Evolutionary conservation across 2,888 invertebrate genomes (phyloP), one percentile per base, ranked within the genome.

Genomic region (Cetonia aurata): DNA sequence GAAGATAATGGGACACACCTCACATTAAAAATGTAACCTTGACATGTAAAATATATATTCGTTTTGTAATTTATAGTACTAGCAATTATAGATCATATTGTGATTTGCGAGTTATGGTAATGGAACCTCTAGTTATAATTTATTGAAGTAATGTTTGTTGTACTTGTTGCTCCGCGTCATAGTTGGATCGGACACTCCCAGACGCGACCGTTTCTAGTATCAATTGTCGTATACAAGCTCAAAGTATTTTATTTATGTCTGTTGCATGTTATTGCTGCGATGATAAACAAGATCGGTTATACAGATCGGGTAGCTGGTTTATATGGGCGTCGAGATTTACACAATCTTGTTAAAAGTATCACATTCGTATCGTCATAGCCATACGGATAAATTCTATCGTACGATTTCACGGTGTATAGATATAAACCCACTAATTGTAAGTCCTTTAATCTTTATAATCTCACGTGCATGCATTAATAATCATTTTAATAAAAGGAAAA

Each of bases 51-150:
- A 78, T 77, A 78, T 37, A 37, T 78, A 77, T 79, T 76, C 73
- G 71, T 73, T 69, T 44, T 50, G 77, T 77, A 78, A 80, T 79
- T 79, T 80, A 80, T 78, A 77, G 75, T 72, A 75, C 75, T 75
- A 75, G 75, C 78, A 79, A 79, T 78, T 78, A 78, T 77, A 79
- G 80, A 80, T 80, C 77, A 75, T 76, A 80, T 79, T 78, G 75
- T 77, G 75, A 76, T 79, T 76, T 75, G 77, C 76, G 72, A 70
- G 72, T 71, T 72, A 73, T 73, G 72, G 72, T 53, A 69, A 72
- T 73, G 68, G 71, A 72, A 73, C 71, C 55, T 56, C 50, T 56
- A 73, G 72, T 60, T 68, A 71, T 72, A 75, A 75, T 75, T 75
- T 73, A 75, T 72, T 57, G 71, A 68, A 52, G 69, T 69, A 72